Base-by-base conservation (phyloP, 2,888 invertebrate species). In the Drosophila subquinaria region DNA sequence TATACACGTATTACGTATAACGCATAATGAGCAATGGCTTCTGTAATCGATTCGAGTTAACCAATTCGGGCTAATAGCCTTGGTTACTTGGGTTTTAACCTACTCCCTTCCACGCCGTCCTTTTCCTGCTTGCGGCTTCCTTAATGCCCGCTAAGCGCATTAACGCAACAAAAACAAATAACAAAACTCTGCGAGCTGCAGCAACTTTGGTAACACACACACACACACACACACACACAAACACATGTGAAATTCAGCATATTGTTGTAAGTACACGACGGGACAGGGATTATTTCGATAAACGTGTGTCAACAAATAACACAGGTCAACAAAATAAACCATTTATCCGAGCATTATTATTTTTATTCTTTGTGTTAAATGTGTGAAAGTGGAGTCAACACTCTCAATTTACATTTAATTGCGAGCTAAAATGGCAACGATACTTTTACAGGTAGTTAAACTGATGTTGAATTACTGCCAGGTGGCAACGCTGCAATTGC, bases 21-120 rank as follows among this genome's bases (percentile, higher is more conserved):
- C 45, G 70, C 65, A 70, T 68, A 75, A 75, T 75, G 75, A 63
- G 60, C 71, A 48, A 59, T 74, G 74, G 38, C 53, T 36, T 36
- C 30, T 43, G 71, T 65, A 76, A 73, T 76, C 69, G 76, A 76
- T 72, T 68, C 51, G 65, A 69, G 62, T 73, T 73, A 76, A 76
- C 50, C 69, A 69, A 76, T 76, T 63, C 61, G 17, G 51, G 51
- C 61, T 48, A 76, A 69, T 68, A 72, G 68, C 72, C 52, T 27
- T 53, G 69, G 69, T 59, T 48, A 57, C 73, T 42, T 57, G 56
- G 59, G 48, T 27, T 42, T 15, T 52, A 52, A 15, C 52, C 40
- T 56, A n/a, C 15, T 5, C 5, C 27, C 17, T 33, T 4, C 4
- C 33, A 20, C 27, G 6, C 11, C 35, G 4, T 2, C 1, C n/a